Percentiles rank a stretch among this genome's conserved stretches.
These are phyloP conservation scores for Diploptera punctata DNA, from an alignment of 2,888 invertebrate genomes.

Conservation along the genomic window DNA sequence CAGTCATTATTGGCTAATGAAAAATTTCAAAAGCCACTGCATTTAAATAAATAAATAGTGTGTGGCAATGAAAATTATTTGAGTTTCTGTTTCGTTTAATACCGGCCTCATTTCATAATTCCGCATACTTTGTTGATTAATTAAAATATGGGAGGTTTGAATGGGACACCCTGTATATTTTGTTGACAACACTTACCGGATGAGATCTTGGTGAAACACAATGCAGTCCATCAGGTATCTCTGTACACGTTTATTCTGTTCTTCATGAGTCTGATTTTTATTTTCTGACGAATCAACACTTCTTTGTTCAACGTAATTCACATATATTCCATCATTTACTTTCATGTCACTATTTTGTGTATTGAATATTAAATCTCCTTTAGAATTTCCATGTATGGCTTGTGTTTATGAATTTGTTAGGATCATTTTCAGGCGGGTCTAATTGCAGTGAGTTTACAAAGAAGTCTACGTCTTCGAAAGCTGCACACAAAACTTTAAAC, in stretches of 20 bases:
- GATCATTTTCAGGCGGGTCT: neutral
- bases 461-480: neutral
- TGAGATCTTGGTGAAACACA: neutral
- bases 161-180: no score
- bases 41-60: no score
- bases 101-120: no score
- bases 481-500: slow-evolving; percentile 1
- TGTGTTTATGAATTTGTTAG: neutral
- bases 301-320: neutral
- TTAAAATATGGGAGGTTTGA: no score
- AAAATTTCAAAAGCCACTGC: no score
- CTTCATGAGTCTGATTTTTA: neutral
- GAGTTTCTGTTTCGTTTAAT: no score
- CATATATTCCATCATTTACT: neutral
- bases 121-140: no score
- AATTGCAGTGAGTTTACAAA: neutral
- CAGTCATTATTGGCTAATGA: no score
- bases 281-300: neutral
- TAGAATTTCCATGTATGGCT: no score
- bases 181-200: neutral
- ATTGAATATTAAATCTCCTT: neutral
- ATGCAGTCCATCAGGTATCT: neutral
- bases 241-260: neutral
- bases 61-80: no score
- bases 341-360: neutral